Base-by-base conservation (phyloP, 2,888 invertebrate genomes). In the Quadroppia sp. region DNA sequence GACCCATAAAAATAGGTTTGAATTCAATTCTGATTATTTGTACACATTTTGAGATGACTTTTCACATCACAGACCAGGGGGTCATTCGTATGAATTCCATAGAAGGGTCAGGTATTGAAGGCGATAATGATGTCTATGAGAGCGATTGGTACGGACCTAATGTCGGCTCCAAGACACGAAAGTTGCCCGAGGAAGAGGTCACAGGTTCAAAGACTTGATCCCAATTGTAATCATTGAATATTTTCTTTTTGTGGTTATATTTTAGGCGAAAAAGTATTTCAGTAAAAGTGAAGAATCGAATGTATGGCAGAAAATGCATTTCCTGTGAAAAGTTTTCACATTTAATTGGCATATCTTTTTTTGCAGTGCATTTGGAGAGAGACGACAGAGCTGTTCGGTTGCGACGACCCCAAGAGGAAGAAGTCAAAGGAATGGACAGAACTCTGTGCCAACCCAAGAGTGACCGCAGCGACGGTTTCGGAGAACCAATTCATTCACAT, bases 341-440 rank as follows among this genome's bases (percentile, higher is more conserved):
- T 28, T 59, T 28, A 36, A 36, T n/a, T 36, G 1, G 2, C 23
- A 11, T 1, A 23, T 67, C 13, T 42, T 2, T 32, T 20, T 32
- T 30, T 40, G 6, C 28, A 69, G 69, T 69, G 69, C 28, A 28
- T 45, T 45, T 69, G 69, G 69, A 69, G 69, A 45, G 69, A 69
- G 6, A 69, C 17, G 6, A 25, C 4, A 25, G 69, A 69, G 28
- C 23, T 69, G 17, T 23, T 69, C 1, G 28, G 23, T 64, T 32
- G 32, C 4, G 11, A 25, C 4, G 13, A 23, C 11, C 1, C 11
- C 0, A 36, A 69, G 2, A 15, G 3, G 3, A 64, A 64, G 6
- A 42, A 7, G 3, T 23, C 69, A 4, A 45, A 28, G 23, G 36
- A 36, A 20, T 25, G 20, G 42, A 20, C 1, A 0, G 69, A 69